Evolutionary conservation across 2,797 vertebrate genomes (phyloP).

Genomic region (Leptatherina wallacei): DNA sequence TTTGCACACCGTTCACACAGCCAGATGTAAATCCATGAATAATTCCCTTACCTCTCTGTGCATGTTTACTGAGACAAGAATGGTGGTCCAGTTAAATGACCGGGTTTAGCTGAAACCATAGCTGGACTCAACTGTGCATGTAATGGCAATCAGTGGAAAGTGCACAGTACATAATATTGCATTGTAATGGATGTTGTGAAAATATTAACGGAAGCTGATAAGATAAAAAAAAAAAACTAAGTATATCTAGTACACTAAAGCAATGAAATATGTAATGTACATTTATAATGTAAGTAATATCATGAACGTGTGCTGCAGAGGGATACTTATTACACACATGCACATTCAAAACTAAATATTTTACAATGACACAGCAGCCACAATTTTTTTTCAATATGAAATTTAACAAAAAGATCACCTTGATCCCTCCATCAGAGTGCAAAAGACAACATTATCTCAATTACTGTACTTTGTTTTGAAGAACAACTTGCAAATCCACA

Average conservation of each 20-base stretch:
- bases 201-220: too few species aligned
- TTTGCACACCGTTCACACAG: too few species aligned
- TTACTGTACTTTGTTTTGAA: constrained; percentile 20
- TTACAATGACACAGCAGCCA: not conserved
- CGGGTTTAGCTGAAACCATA: too few species aligned
- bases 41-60: too few species aligned
- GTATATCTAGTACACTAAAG: not conserved
- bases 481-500: constrained; percentile 12
- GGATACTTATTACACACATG: not conserved
- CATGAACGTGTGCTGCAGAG: not conserved
- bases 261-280: not conserved
- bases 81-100: too few species aligned
- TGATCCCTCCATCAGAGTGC: not conserved
- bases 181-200: too few species aligned
- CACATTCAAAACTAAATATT: not conserved
- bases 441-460: constrained; percentile 1
- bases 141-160: too few species aligned
- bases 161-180: too few species aligned
- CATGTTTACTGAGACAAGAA: too few species aligned
- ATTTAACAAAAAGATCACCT: not conserved
- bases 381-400: not conserved
- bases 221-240: too few species aligned
- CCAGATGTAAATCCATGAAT: too few species aligned
- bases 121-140: too few species aligned
- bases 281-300: not conserved